phyloP scores from a whole-genome alignment of 2,797 vertebrate genomes.

The Spatula versicolor region DNA sequence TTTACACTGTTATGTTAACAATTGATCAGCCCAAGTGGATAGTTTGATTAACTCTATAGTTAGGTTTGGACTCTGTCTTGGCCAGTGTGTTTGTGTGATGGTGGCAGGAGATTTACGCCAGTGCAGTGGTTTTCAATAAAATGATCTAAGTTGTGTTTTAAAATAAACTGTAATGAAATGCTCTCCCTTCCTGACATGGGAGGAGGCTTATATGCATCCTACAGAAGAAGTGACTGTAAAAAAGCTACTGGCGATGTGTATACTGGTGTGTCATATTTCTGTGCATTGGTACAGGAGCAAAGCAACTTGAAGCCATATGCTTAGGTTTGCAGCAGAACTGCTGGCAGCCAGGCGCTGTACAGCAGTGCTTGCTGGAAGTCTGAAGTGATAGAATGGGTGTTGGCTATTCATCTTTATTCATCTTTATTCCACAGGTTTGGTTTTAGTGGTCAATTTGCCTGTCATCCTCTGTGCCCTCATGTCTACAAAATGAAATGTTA shows the following conservation, averaged over 20 bases:
- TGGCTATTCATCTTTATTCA: neutral
- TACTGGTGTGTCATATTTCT: conserved; percentile 26
- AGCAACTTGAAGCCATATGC: conserved; percentile 49
- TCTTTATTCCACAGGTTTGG: conserved; percentile 15
- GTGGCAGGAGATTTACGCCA: neutral
- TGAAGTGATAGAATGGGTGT: neutral
- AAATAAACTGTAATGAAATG: conserved; percentile 22
- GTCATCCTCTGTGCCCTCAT: neutral
- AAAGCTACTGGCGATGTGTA: neutral
- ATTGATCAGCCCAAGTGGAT: neutral
- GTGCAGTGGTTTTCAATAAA: conserved; percentile 17
- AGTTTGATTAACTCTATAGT: conserved; percentile 23
- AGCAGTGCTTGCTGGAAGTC: conserved; percentile 19
- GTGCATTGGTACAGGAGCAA: neutral
- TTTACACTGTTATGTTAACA: conserved; percentile 29
- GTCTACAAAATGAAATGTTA: neutral
- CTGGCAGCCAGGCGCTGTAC: neutral
- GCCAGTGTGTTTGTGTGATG: neutral
- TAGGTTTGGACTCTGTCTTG: neutral
- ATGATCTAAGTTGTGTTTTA: conserved; percentile 23
- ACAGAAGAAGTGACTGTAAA: conserved; percentile 2
- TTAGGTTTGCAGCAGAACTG: conserved; percentile 53
- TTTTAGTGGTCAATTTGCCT: conserved; percentile 38
- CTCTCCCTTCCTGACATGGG: neutral
- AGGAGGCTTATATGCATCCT: conserved; percentile 10